Percentiles rank a stretch among this genome's conserved stretches.
These are phyloP conservation scores for Siniperca knerii DNA, from an alignment of 2,113 vertebrate species.

Conservation along the genomic window DNA sequence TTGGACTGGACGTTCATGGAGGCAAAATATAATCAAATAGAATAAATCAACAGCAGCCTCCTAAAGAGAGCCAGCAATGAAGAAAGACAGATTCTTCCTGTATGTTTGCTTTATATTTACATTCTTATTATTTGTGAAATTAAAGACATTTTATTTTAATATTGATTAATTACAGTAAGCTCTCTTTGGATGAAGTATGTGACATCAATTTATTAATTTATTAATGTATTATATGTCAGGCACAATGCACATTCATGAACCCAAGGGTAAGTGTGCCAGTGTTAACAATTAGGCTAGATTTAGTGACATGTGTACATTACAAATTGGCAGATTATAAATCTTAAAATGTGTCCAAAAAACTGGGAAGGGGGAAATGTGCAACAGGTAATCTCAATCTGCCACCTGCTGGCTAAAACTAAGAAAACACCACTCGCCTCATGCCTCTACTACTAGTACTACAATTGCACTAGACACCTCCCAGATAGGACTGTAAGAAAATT, in stretches of 20 bases:
- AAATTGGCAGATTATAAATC: neutral
- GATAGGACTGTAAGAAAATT: neutral
- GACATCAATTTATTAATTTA: neutral
- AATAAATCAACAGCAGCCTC: neutral
- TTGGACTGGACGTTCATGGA: neutral
- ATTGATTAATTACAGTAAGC: neutral
- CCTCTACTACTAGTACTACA: too few relatives aligned
- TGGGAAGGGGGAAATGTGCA: neutral
- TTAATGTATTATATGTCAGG: neutral
- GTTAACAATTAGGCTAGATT: neutral
- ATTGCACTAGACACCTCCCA: neutral
- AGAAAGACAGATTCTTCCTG: neutral
- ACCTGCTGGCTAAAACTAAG: constrained; percentile 61
- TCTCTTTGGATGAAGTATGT: neutral
- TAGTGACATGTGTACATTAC: neutral
- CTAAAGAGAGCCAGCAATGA: neutral
- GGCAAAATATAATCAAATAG: neutral
- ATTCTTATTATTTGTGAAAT: neutral
- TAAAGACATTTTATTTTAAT: neutral
- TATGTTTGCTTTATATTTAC: neutral
- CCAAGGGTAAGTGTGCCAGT: neutral
- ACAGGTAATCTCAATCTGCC: constrained; percentile 58
- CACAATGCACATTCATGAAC: neutral
- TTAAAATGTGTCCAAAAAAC: neutral
- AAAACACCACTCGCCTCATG: neutral